Percentiles rank a stretch among this genome's conserved stretches.
Conservation (phyloP, 2,888 invertebrate species). For the Hirudinaria manillensis region DNA sequence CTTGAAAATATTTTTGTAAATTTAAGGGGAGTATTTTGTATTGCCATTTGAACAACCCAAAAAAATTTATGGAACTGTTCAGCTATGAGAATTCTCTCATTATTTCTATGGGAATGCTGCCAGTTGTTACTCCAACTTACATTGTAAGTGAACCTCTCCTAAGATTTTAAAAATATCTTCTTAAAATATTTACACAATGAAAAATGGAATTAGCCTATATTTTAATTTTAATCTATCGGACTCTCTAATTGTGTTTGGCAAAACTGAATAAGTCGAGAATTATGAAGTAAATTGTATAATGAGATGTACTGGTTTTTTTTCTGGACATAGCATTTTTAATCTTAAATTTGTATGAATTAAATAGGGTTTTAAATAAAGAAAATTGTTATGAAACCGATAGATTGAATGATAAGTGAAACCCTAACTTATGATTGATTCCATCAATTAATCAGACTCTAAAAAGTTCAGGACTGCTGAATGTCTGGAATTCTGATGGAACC, state of each 20-base stretch:
- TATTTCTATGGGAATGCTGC: neutral
- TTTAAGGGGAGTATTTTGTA: conserved; percentile 18
- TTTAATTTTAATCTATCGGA: no score
- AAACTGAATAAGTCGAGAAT: no score
- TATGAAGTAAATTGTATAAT: no score
- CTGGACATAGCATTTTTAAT: neutral
- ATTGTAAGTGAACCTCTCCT: neutral
- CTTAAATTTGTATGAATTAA: no score
- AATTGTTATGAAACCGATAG: neutral
- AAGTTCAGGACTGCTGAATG: conserved; percentile 12
- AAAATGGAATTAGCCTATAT: neutral
- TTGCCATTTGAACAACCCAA: neutral
- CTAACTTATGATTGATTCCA: neutral
- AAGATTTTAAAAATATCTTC: neutral
- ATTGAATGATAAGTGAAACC: neutral
- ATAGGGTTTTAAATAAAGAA: neutral
- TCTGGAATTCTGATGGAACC: conserved; percentile 1
- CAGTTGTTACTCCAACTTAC: neutral
- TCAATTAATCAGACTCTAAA: conserved; percentile 1
- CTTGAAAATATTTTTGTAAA: neutral
- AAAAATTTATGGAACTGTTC: conserved; percentile 9
- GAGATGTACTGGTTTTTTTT: no score
- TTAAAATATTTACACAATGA: neutral
- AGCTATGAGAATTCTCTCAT: conserved; percentile 15
- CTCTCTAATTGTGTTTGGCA: no score